These are phyloP conservation scores for Arbacia lixula DNA, from an alignment of 53 echinoderm and acorn worm genomes.

Conservation along the genomic window DNA sequence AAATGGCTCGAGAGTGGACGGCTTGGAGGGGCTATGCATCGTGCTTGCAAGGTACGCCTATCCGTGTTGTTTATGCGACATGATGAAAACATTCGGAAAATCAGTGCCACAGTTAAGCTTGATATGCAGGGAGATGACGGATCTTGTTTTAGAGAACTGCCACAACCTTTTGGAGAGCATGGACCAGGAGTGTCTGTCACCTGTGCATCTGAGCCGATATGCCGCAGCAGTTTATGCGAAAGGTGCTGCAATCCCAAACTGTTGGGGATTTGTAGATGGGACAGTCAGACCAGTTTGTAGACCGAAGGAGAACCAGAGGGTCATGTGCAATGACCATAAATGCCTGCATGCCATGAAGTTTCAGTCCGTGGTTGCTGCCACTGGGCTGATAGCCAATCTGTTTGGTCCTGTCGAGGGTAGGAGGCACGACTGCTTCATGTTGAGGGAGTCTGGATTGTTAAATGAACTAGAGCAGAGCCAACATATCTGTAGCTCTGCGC, in stretches of 20 bases:
- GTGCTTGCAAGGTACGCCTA: conserved; percentile 41
- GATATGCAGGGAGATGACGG: conserved; percentile 6
- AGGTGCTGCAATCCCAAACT: conserved; percentile 62
- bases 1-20: conserved; percentile 24
- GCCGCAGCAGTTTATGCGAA: conserved; percentile 40
- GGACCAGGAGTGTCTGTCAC: conserved; percentile 56
- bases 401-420: conserved; percentile 57
- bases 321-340: conserved; percentile 65
- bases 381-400: conserved; percentile 63
- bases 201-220: conserved; percentile 16
- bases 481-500: no score
- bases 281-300: conserved; percentile 69
- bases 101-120: conserved; percentile 57
- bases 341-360: conserved; percentile 62
- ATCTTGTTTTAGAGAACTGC: conserved; percentile 10
- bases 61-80: conserved; percentile 52
- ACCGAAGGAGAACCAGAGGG: conserved; percentile 55
- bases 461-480: conserved; percentile 49
- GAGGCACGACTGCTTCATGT: conserved; percentile 57
- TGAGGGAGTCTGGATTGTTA: conserved; percentile 59
- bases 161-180: neutral
- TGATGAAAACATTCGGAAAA: conserved; percentile 37
- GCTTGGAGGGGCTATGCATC: conserved; percentile 44
- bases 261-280: conserved; percentile 77
- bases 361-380: conserved; percentile 46